Evolutionary conservation across 2,888 invertebrate genomes (phyloP), one percentile per base, ranked within the genome.

Genomic region (Chalcosyrphus nemorum): DNA sequence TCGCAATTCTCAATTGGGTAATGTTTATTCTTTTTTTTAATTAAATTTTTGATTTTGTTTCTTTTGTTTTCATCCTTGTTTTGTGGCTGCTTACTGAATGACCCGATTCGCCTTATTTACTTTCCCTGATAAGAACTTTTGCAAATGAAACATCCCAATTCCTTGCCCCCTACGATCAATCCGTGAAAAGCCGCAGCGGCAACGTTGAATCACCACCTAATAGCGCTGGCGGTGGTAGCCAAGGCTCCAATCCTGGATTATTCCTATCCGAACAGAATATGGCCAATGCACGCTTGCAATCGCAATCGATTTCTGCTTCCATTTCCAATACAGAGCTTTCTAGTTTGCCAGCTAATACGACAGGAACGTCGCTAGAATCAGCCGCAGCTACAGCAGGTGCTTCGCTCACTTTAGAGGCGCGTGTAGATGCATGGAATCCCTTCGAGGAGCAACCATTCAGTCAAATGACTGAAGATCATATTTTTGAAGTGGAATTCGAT

Each of bases 401-500:
- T 57, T 81, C 86, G 52, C 75, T 80, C n/a, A 80, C 87, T 2
- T 74, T 90, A 70, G 91, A 89, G n/a, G 89, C 89, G 32, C 89
- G 90, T 17, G 89, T 91, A 21, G 95, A 95, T 88, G 94, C 95
- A 86, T 96, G 96, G 96, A 97, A 97, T 92, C 97, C 97, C 1
- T 97, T 97, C 89, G 95, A 95, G 88, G 95, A 95, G 87, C 93
- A 94, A 65, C 95, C 95, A 24, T 95, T 96, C 89, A 94, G 94
- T 89, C 94, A 94, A 88, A 93, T 95, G 92, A 94, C 95, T 3
- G 96, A 96, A 88, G 96, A 96, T 92, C 94, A 95, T 88, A 94
- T 96, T 87, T 96, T 96, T 91, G 96, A 96, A 72, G 95, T 95
- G 43, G 96, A 96, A 91, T 96, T 96, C 90, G 96, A 96, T 90